Percentiles rank a stretch among this genome's conserved stretches.
These are phyloP conservation scores for Isoperla grammatica DNA, from an alignment of 2,888 invertebrate species.

Conservation along the genomic window DNA sequence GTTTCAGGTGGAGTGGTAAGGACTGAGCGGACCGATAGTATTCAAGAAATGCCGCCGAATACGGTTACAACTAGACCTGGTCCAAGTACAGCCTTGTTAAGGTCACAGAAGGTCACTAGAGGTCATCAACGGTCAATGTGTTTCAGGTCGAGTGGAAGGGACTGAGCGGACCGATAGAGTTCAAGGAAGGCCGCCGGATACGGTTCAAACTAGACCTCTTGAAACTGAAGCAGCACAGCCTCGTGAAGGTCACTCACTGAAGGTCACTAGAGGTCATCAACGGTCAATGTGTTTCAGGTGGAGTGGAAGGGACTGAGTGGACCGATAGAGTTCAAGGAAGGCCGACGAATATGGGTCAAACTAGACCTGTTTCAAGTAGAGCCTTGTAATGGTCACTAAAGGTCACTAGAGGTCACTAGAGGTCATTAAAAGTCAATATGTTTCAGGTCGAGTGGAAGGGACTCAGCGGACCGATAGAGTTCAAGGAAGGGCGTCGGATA, in stretches of 20 bases:
- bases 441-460: constrained; percentile 78
- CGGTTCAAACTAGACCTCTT: constrained; percentile 70
- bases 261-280: too few relatives aligned
- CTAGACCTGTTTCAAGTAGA: too few relatives aligned
- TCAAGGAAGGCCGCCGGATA: constrained; percentile 69
- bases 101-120: too few relatives aligned
- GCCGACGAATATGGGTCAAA: constrained; percentile 65
- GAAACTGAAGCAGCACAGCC: constrained; percentile 64
- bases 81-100: too few relatives aligned
- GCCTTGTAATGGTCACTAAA: too few relatives aligned
- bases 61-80: too few relatives aligned
- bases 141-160: constrained; percentile 78
- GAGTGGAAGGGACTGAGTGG: constrained; percentile 76
- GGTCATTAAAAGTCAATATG: too few relatives aligned
- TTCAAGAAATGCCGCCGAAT: too few relatives aligned
- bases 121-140: too few relatives aligned
- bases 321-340: constrained; percentile 73
- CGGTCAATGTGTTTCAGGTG: too few relatives aligned
- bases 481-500: constrained; percentile 69
- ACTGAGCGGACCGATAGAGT: constrained; percentile 71
- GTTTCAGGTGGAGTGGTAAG: constrained; percentile 75
- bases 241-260: constrained; percentile 71
- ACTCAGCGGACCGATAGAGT: constrained; percentile 71
- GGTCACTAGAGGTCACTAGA: too few relatives aligned
- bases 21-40: too few relatives aligned